A percentile compares a stretch with the other conserved stretches of the same genome.
These are phyloP conservation scores for Helicoverpa zea DNA, from an alignment of 1,140 invertebrate genomes.

Conservation along the genomic window DNA sequence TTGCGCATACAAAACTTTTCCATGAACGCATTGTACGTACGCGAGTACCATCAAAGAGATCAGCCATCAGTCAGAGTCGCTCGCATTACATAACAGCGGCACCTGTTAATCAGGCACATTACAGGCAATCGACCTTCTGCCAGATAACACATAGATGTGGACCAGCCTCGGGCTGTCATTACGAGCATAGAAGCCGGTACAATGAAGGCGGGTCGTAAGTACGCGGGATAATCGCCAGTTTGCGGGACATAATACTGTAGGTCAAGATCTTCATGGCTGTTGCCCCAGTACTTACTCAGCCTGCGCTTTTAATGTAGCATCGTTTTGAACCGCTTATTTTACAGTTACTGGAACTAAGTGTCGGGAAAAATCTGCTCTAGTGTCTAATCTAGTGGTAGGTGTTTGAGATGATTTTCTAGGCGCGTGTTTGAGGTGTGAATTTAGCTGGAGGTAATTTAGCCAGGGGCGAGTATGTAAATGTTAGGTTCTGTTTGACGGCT, in stretches of 20 bases:
- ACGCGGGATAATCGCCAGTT: slow-evolving; percentile 53
- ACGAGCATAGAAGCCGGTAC: slow-evolving; percentile 58
- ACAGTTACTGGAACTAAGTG: slow-evolving; percentile 18
- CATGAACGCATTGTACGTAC: not conserved
- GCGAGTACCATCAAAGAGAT: not conserved
- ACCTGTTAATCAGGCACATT: slow-evolving; percentile 74
- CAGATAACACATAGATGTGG: slow-evolving; percentile 68
- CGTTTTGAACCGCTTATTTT: slow-evolving; percentile 28
- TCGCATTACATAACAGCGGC: slow-evolving; percentile 49
- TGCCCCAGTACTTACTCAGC: slow-evolving; percentile 29
- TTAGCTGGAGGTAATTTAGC: slow-evolving; percentile 5
- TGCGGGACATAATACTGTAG: slow-evolving; percentile 62
- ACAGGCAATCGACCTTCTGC: slow-evolving; percentile 71
- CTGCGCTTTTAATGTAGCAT: slow-evolving; percentile 17
- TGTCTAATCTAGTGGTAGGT: not conserved
- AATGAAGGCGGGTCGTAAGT: slow-evolving; percentile 55
- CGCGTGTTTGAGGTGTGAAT: slow-evolving; percentile 7
- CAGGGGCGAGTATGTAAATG: no score
- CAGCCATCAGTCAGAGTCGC: slow-evolving; percentile 42
- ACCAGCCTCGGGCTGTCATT: slow-evolving; percentile 70
- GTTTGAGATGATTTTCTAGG: not conserved
- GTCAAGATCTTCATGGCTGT: slow-evolving; percentile 66
- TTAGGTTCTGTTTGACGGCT: no score
- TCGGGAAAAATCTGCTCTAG: slow-evolving; percentile 13
- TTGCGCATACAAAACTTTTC: not conserved